Conservation (phyloP, 2,113 vertebrate species). For the Menidia beryllina region DNA sequence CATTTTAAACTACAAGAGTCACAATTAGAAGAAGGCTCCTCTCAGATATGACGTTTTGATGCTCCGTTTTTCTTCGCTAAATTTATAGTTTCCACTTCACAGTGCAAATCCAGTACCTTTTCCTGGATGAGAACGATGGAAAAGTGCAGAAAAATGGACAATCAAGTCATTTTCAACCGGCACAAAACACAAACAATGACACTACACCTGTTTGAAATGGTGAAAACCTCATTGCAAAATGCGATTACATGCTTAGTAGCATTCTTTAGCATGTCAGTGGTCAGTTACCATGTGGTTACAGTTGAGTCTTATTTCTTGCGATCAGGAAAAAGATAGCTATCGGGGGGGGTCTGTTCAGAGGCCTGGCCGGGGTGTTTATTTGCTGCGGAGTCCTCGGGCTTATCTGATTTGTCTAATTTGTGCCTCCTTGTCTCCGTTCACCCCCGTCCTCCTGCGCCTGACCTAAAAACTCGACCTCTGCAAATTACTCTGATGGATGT, state of each 20-base stretch:
- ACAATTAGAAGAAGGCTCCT: background rate
- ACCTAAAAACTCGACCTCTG: background rate
- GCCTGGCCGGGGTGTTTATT: too few relatives aligned
- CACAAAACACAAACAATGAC: background rate
- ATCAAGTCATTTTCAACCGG: background rate
- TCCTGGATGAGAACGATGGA: background rate
- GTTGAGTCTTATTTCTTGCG: too few relatives aligned
- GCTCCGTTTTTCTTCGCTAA: background rate
- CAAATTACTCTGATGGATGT: background rate
- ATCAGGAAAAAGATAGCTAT: too few relatives aligned
- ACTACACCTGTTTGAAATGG: background rate
- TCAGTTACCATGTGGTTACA: background rate
- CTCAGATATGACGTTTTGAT: background rate
- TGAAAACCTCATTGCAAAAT: background rate
- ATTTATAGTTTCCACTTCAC: background rate
- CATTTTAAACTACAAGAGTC: background rate
- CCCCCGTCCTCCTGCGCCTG: background rate
- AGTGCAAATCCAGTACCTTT: background rate
- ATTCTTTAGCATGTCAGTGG: too few relatives aligned
- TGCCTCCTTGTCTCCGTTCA: background rate
- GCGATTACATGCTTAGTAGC: too few relatives aligned
- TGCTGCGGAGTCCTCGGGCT: background rate
- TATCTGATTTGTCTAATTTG: background rate
- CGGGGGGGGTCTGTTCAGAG: too few relatives aligned
- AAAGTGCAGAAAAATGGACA: background rate